Percentiles rank a stretch among this genome's conserved stretches.
Conservation (phyloP, 2,888 invertebrate genomes). For the Craniophora ligustri region DNA sequence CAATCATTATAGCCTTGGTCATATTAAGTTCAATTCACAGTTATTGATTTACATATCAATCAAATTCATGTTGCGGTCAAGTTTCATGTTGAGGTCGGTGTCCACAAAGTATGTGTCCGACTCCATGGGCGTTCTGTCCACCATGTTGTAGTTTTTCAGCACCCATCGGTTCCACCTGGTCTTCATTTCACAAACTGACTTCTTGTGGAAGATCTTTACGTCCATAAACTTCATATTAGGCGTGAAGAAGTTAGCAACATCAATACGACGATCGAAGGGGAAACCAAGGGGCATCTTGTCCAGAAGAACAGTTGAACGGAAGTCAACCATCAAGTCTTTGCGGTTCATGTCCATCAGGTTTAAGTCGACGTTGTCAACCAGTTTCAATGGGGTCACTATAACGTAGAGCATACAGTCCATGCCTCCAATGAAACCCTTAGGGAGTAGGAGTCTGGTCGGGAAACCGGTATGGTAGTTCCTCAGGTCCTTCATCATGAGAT, state of each 20-base stretch:
- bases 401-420: slow-evolving; percentile 90
- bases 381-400: slow-evolving; percentile 88
- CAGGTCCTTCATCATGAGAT: slow-evolving; percentile 72
- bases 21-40: slow-evolving; percentile 2
- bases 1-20: slow-evolving; percentile 1
- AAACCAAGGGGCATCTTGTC: slow-evolving; percentile 91
- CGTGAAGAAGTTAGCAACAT: slow-evolving; percentile 88
- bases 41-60: slow-evolving; percentile 32
- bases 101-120: slow-evolving; percentile 69
- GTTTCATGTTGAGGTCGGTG: slow-evolving; percentile 63
- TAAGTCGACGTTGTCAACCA: slow-evolving; percentile 77
- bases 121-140: slow-evolving; percentile 67
- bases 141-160: slow-evolving; percentile 73
- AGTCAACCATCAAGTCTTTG: slow-evolving; percentile 78
- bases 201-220: slow-evolving; percentile 90
- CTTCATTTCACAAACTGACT: slow-evolving; percentile 80
- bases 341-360: slow-evolving; percentile 78
- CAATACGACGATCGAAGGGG: slow-evolving; percentile 92
- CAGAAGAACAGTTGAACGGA: slow-evolving; percentile 79
- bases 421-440: slow-evolving; percentile 91
- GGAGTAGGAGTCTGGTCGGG: slow-evolving; percentile 92
- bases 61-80: slow-evolving; percentile 42
- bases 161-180: slow-evolving; percentile 79
- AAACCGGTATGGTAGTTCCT: slow-evolving; percentile 89
- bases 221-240: slow-evolving; percentile 92